Evolutionary conservation across 2,113 vertebrate genomes (phyloP), one percentile per base, ranked within the genome.

Genomic region (Thamnaconus septentrionalis): DNA sequence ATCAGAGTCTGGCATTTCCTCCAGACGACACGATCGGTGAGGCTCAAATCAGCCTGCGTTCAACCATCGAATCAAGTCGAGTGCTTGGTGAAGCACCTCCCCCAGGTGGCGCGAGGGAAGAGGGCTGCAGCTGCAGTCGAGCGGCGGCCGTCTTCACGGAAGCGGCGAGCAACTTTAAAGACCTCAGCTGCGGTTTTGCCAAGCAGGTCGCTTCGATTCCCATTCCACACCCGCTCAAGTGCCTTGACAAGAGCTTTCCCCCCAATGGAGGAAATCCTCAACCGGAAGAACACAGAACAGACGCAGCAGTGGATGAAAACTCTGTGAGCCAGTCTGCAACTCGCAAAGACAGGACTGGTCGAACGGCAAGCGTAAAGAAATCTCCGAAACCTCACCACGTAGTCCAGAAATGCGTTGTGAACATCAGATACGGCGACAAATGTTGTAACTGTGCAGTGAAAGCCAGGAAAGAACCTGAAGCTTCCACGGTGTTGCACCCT

Each of bases 391-490:
- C 66, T 4, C 41, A 64, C 31, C 41, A 50, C 49, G 39, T 9
- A 0, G 31, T 56, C 68, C 63, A 80, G 68, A 64, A 61, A 5
- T 58, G 40, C 60, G 73, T 64, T 10, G 41, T 55, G 47, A 64
- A 57, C 43, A 53, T 60, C 59, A 77, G 74, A 59, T 56, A 75
- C 68, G 47, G 42, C 11, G 69, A 58, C 43, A 66, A 53, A 61
- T 10, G 9, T 41, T 56, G 56, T 41, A 39, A 41, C 0, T 12
- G 18, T 60, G 7, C 53, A n/a, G 3, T 48, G 10, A 64, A 53
- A 79, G 64, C 39, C n/a, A 53, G 56, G 9, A 55, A 65, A 49
- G 59, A 47, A 11, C 46, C 11, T 3, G 40, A 61, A 4, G 44
- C 46, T 31, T 31, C 18, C 18, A 31, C 18, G 18, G 18, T 31